phyloP scores from a whole-genome alignment of 2,113 vertebrate genomes.

The Uria aalge region DNA sequence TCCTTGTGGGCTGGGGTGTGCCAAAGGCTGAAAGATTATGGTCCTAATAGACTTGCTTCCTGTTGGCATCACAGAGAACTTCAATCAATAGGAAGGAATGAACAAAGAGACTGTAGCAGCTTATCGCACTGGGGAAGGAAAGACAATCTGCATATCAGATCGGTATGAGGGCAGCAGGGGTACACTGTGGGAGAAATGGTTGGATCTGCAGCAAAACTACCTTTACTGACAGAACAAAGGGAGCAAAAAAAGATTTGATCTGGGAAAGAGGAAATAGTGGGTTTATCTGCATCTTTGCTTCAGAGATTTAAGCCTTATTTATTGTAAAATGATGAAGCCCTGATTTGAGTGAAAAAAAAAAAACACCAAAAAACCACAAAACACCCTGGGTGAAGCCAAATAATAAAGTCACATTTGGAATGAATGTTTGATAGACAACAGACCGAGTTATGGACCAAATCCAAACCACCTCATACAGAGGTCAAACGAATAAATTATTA shows the following conservation, averaged over 20 bases:
- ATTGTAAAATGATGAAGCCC: neutral
- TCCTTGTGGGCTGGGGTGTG: neutral
- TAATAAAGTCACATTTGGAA: neutral
- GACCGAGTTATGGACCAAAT: neutral
- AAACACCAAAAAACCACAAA: no score
- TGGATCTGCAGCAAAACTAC: neutral
- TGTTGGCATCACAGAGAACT: constrained; percentile 2
- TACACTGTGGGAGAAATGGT: neutral
- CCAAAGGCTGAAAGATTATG: neutral
- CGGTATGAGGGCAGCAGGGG: neutral
- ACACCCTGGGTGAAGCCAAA: neutral
- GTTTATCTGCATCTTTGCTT: neutral
- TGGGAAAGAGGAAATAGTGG: neutral
- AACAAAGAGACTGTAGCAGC: neutral
- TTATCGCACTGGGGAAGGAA: neutral
- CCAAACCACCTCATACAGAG: neutral
- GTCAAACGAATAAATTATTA: neutral
- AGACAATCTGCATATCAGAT: neutral
- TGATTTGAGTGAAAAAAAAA: neutral
- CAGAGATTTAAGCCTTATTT: neutral
- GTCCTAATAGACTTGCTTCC: neutral
- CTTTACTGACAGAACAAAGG: neutral
- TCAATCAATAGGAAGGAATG: neutral
- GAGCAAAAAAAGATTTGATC: neutral
- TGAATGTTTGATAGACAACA: neutral